Percentiles rank a stretch among this genome's conserved stretches.
phyloP scores from a whole-genome alignment of 2,888 invertebrate species.

The Plutella xylostella region DNA sequence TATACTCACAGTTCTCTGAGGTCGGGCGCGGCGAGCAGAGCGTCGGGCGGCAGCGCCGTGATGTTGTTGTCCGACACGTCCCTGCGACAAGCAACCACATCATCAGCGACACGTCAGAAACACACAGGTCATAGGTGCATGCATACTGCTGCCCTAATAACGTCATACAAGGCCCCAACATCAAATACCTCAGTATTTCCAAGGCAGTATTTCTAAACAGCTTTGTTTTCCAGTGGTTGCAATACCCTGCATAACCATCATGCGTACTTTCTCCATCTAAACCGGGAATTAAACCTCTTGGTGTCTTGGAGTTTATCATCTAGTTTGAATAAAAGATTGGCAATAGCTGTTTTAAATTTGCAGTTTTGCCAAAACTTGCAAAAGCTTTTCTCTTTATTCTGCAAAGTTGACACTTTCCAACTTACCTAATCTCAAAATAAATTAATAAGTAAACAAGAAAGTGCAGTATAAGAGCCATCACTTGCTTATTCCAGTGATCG shows the following conservation, averaged over 20 bases:
- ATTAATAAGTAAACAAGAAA: too few relatives aligned
- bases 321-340: too few relatives aligned
- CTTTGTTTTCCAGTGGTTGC: background rate
- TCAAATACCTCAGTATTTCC: background rate
- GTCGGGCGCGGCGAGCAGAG: conserved; percentile 74
- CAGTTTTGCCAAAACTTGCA: too few relatives aligned
- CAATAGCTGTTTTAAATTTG: too few relatives aligned
- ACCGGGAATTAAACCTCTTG: too few relatives aligned
- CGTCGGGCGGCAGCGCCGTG: conserved; percentile 76
- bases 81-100: conserved; percentile 63
- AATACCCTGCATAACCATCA: background rate
- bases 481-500: too few relatives aligned
- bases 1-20: conserved; percentile 83
- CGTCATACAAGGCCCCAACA: background rate
- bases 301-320: too few relatives aligned
- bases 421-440: too few relatives aligned
- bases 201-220: background rate
- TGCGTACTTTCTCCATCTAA: background rate
- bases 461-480: too few relatives aligned
- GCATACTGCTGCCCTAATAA: background rate
- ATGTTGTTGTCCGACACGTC: conserved; percentile 87
- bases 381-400: too few relatives aligned
- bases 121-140: background rate
- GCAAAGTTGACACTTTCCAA: too few relatives aligned
- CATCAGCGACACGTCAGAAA: background rate